Evolutionary conservation across 2,797 vertebrate species (phyloP).

Genomic region (Labroides dimidiatus): DNA sequence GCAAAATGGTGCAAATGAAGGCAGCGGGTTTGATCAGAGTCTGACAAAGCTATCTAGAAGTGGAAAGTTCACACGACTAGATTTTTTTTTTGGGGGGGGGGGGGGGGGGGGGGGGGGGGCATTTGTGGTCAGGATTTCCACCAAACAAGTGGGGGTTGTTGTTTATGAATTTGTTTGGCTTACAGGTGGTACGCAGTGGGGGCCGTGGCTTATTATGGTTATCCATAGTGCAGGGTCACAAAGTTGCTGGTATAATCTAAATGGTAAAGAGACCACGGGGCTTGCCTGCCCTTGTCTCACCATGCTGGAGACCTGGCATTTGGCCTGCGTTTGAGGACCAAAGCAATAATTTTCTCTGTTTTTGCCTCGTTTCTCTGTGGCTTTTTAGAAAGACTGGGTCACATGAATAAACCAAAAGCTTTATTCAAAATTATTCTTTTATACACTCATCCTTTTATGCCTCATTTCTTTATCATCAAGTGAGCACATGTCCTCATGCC

Average conservation of each 20-base stretch:
- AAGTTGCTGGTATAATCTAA: constrained; percentile 74
- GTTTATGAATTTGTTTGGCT: constrained; percentile 61
- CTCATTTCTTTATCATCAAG: constrained; percentile 76
- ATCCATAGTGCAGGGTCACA: constrained; percentile 77
- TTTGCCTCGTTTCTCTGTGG: constrained; percentile 56
- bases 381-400: constrained; percentile 61
- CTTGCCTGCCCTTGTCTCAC: constrained; percentile 71
- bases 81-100: too few species aligned
- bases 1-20: constrained; percentile 36
- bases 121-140: constrained; percentile 26
- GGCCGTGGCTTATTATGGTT: constrained; percentile 61
- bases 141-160: constrained; percentile 42
- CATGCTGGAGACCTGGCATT: constrained; percentile 75
- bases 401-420: constrained; percentile 76
- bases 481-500: constrained; percentile 71
- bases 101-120: too few species aligned
- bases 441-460: constrained; percentile 69
- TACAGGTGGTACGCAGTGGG: constrained; percentile 70
- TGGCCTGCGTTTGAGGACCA: constrained; percentile 75
- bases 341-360: constrained; percentile 73
- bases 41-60: constrained; percentile 34
- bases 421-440: constrained; percentile 70
- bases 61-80: constrained; percentile 43
- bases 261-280: constrained; percentile 75
- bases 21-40: constrained; percentile 22